Percentiles rank a stretch among this genome's conserved stretches.
phyloP scores from a whole-genome alignment of 2,888 invertebrate genomes.

The Polylopha cassiicola region DNA sequence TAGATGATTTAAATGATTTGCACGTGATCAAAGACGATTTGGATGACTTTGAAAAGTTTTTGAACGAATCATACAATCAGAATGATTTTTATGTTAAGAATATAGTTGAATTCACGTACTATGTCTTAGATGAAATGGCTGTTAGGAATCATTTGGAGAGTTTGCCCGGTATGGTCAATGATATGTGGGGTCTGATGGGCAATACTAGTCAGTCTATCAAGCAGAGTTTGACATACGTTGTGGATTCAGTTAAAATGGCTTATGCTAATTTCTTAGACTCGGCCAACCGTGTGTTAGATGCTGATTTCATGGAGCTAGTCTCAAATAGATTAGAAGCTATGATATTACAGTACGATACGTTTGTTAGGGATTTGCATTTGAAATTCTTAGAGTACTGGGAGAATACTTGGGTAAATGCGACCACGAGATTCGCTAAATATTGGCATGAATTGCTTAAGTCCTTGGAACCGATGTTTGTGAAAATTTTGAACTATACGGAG shows the following conservation, averaged over 20 bases:
- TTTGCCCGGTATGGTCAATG: constrained; percentile 86
- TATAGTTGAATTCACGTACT: constrained; percentile 81
- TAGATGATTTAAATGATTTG: constrained; percentile 85
- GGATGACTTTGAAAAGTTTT: constrained; percentile 81
- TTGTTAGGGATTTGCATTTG: constrained; percentile 86
- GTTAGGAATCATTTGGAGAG: constrained; percentile 86
- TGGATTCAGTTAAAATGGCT: constrained; percentile 83
- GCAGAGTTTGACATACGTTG: constrained; percentile 84
- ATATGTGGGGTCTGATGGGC: constrained; percentile 91
- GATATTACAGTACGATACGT: constrained; percentile 86
- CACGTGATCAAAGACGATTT: constrained; percentile 84
- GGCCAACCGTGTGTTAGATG: constrained; percentile 82
- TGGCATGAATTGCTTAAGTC: constrained; percentile 85
- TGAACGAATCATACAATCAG: constrained; percentile 86
- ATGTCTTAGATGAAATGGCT: constrained; percentile 86
- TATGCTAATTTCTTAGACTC: constrained; percentile 84
- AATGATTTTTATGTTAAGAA: constrained; percentile 92
- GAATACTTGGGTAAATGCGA: constrained; percentile 83
- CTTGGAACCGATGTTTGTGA: constrained; percentile 87
- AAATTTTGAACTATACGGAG: constrained; percentile 85
- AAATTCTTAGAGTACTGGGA: constrained; percentile 81
- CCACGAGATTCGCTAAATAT: constrained; percentile 79
- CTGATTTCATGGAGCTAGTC: constrained; percentile 85
- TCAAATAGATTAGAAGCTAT: constrained; percentile 82
- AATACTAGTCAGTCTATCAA: constrained; percentile 88